A percentile compares a stretch with the other conserved stretches of the same genome.
Evolutionary conservation across 2,113 vertebrate genomes (phyloP).

Genomic region (Plecturocebus donacophilus): DNA sequence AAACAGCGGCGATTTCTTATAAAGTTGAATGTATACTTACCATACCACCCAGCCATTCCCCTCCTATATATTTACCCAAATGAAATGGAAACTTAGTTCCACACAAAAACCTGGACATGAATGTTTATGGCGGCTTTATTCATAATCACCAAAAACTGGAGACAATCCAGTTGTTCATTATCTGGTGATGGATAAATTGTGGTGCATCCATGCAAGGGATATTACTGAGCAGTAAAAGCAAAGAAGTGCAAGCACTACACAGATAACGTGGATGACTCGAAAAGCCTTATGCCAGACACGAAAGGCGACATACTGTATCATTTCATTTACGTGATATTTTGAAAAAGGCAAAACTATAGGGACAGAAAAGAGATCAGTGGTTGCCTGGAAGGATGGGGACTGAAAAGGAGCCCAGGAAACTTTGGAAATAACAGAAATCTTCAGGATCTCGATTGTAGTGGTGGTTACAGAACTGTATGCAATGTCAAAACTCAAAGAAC

Average conservation of each 20-base stretch:
- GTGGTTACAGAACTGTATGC: neutral
- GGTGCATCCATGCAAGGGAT: rapidly evolving
- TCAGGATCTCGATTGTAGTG: no score
- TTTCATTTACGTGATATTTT: rapidly evolving
- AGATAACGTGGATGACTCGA: rapidly evolving
- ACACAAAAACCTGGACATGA: neutral
- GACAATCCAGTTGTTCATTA: neutral
- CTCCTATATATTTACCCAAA: neutral
- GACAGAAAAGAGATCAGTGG: neutral
- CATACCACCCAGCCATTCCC: neutral
- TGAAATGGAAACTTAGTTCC: neutral
- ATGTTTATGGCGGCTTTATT: neutral
- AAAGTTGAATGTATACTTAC: rapidly evolving
- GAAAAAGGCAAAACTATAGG: neutral
- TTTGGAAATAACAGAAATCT: rapidly evolving
- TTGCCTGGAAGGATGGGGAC: neutral
- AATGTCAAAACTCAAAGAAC: neutral
- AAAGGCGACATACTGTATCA: rapidly evolving
- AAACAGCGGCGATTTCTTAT: neutral
- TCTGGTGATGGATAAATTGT: rapidly evolving
- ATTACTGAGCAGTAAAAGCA: neutral
- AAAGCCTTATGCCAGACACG: neutral
- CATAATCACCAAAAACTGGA: no score
- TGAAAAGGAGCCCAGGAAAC: neutral
- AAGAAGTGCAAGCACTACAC: rapidly evolving